These are phyloP conservation scores for Pseudolycoriella hygida DNA, from an alignment of 2,888 invertebrate species.

Conservation along the genomic window DNA sequence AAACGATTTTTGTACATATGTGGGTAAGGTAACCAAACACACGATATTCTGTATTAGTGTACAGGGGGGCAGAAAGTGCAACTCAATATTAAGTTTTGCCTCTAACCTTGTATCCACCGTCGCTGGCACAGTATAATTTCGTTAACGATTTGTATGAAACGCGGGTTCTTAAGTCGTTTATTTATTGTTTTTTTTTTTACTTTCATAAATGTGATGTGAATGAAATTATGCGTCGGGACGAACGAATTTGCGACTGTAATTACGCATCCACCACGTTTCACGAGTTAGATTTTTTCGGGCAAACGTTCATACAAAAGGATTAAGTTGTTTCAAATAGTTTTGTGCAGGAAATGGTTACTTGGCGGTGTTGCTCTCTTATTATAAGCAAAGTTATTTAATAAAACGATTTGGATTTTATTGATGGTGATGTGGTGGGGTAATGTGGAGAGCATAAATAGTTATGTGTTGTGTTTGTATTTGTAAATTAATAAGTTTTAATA, in stretches of 20 bases:
- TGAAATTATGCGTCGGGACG: neutral
- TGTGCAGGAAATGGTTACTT: no score
- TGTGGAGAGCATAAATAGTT: no score
- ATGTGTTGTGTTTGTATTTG: no score
- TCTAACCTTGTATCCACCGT: slow-evolving; percentile 5
- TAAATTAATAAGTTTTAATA: no score
- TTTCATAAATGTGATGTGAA: neutral
- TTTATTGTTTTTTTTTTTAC: neutral
- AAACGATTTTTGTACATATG: neutral
- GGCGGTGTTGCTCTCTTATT: no score
- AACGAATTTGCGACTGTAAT: neutral
- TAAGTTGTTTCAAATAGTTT: no score
- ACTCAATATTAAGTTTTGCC: slow-evolving; percentile 1
- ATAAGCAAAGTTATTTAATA: no score
- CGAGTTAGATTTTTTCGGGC: neutral
- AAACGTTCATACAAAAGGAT: neutral
- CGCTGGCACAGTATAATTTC: slow-evolving; percentile 1
- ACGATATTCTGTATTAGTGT: neutral
- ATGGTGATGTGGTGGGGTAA: no score
- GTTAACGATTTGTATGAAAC: slow-evolving; percentile 4
- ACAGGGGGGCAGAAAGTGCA: slow-evolving; percentile 3
- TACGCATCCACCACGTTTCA: neutral
- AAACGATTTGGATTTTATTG: no score
- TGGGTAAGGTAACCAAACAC: no score
- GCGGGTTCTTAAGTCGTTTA: neutral